phyloP scores from a whole-genome alignment of 2,888 invertebrate species.

The Scaptomyza parva region DNA sequence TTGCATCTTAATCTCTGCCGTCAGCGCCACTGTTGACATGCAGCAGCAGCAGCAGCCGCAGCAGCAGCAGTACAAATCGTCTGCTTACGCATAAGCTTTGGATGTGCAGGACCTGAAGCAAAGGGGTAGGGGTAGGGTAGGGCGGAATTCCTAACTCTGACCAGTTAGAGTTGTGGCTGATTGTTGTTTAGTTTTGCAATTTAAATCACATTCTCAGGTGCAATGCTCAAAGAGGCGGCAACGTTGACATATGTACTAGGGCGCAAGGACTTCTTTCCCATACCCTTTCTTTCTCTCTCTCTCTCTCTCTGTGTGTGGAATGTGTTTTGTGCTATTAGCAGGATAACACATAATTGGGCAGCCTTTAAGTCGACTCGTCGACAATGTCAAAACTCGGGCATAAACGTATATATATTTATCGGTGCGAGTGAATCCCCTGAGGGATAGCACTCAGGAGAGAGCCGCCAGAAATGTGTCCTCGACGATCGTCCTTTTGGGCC shows the following conservation, averaged over 20 bases:
- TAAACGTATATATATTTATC: conserved; percentile 39
- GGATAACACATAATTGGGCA: conserved; percentile 48
- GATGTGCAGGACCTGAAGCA: conserved; percentile 15
- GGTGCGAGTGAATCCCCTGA: neutral
- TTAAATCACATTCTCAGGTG: conserved; percentile 74
- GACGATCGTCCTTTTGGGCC: conserved; percentile 8
- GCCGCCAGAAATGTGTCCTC: conserved; percentile 35
- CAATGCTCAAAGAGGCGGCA: conserved; percentile 32
- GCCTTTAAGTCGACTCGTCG: conserved; percentile 41
- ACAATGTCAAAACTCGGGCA: conserved; percentile 10
- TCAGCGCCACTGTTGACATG: conserved; percentile 74
- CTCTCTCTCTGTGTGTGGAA: neutral
- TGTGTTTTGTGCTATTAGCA: conserved; percentile 13
- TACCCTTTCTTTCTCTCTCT: no score
- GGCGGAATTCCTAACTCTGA: conserved; percentile 16
- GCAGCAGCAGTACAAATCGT: conserved; percentile 50
- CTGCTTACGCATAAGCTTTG: conserved; percentile 59
- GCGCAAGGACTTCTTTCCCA: neutral
- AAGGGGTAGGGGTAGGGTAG: neutral
- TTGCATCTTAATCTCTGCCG: conserved; percentile 80
- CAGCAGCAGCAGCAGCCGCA: conserved; percentile 28
- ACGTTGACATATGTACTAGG: conserved; percentile 34
- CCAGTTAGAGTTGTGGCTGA: conserved; percentile 46
- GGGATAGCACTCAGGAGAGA: conserved; percentile 23
- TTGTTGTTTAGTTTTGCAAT: conserved; percentile 79